Evolutionary conservation across 2,888 invertebrate species (phyloP), one percentile per base, ranked within the genome.

Genomic region (Agrochola lychnidis): DNA sequence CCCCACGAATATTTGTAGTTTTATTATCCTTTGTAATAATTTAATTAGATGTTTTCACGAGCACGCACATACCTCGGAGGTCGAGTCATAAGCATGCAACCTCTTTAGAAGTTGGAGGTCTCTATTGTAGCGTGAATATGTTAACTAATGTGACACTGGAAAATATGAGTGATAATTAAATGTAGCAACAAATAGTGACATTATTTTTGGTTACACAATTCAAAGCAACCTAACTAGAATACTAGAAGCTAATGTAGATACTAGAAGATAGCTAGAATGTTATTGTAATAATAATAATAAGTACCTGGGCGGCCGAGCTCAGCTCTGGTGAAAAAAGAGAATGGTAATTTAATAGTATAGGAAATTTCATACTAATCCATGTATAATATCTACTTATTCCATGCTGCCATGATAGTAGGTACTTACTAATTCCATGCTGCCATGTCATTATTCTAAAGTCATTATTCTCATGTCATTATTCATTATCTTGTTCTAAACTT

Each of bases 101-200:
- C 45, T 70, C 25, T 68, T 45, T 40, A 22, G 48, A 70, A 72
- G 30, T 67, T 59, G 14, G n/a, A 66, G 61, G 48, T 53, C 48
- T 57, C 22, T 36, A 36, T 51, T 68, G 16, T 76, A 30, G 45
- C 56, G 64, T 69, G 48, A 66, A 74, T 48, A 62, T 85, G 82
- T 61, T 40, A 83, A 85, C 12, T 40, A 45, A 36, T 12, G 30
- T 72, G 42, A 70, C 82, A 78, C 70, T 81, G 70, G 22, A 45
- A 48, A 70, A 59, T 30, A 30, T 14, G 36, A 19, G 48, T 42
- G 68, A 14, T 30, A 63, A 83, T 45, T 62, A 9, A 51, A 56
- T 67, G 14, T 48, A 14, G 48, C 51, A 25, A 25, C 14, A 45
- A 12, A 3, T 48, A 7, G 45, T 4, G 19, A 22, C 16, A 22